Conservation (phyloP, 2,113 vertebrate genomes). For the Pseudorectes ferrugineus region DNA sequence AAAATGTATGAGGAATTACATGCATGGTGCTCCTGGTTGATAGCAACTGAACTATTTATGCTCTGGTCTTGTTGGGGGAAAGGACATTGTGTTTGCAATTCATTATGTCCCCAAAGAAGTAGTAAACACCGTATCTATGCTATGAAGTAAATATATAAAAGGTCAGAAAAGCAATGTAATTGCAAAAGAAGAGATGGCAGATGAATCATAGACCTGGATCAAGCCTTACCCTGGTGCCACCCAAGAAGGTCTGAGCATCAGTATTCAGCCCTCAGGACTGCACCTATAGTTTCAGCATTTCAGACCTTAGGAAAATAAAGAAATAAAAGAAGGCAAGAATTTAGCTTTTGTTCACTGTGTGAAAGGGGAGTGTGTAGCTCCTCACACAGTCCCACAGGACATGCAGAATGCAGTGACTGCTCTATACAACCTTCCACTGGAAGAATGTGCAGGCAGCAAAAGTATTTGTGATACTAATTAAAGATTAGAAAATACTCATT, state of each 20-base stretch:
- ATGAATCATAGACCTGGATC: not conserved
- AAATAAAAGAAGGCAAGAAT: not conserved
- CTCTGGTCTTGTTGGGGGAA: not conserved
- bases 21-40: not conserved
- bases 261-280: not conserved
- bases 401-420: not conserved
- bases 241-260: conserved; percentile 7
- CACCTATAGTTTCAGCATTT: not conserved
- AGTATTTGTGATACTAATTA: conserved; percentile 44
- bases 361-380: not conserved
- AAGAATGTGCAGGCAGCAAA: not conserved
- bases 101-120: not conserved
- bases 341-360: conserved; percentile 40
- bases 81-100: not conserved
- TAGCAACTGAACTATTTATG: not conserved
- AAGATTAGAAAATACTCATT: conserved; percentile 19
- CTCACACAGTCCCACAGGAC: not conserved
- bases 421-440: not conserved
- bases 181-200: not conserved
- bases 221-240: not conserved
- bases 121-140: not conserved
- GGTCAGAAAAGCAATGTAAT: not conserved
- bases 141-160: not conserved
- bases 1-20: not conserved
- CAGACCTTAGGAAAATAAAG: not conserved